Conservation (phyloP, 2,888 invertebrate genomes). For the Nezara viridula region DNA sequence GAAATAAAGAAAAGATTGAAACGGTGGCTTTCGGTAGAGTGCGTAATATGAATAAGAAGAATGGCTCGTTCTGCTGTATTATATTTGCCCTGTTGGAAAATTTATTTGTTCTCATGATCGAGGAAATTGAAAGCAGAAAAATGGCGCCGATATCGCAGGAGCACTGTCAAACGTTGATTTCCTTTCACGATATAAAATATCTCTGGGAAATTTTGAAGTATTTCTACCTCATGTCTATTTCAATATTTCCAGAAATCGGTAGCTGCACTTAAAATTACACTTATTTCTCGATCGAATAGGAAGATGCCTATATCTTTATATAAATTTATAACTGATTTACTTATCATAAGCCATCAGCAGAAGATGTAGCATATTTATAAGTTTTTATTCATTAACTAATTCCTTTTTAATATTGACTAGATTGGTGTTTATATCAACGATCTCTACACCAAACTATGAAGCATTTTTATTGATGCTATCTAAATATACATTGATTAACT, state of each 20-base stretch:
- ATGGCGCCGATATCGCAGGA: not conserved
- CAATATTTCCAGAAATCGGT: not conserved
- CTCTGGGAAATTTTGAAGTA: constrained; percentile 1
- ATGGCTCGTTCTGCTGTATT: not conserved
- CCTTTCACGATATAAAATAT: not conserved
- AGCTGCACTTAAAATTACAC: not conserved
- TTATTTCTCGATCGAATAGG: not conserved
- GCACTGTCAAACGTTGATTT: not conserved
- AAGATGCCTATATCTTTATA: not conserved
- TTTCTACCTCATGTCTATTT: not conserved
- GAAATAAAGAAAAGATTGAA: not conserved
- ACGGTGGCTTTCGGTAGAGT: not conserved
- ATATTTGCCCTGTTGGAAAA: constrained; percentile 24
- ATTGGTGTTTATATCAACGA: too few species aligned
- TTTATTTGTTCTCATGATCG: constrained; percentile 34
- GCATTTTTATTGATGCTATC: too few species aligned
- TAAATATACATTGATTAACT: too few species aligned
- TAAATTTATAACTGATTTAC: too few species aligned
- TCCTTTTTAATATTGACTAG: too few species aligned
- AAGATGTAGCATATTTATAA: too few species aligned
- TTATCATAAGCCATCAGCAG: too few species aligned
- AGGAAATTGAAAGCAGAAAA: constrained; percentile 35
- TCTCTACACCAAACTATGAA: too few species aligned
- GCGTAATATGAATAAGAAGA: not conserved
- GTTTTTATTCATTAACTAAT: too few species aligned